Evolutionary conservation across 1,140 invertebrate species (phyloP).

Genomic region (Saccostrea glomerata): DNA sequence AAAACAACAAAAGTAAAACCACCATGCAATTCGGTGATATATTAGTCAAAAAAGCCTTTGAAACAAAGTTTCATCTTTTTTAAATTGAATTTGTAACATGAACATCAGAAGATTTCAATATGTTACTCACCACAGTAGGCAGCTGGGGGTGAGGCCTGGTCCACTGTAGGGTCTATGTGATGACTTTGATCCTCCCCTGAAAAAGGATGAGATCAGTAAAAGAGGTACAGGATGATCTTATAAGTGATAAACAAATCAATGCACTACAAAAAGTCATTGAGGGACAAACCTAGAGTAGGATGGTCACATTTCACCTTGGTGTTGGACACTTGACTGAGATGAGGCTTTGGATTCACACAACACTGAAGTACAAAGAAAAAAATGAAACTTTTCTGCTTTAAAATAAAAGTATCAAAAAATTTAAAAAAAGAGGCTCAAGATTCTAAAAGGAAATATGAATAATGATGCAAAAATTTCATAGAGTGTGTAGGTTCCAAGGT

Average conservation of each 20-base stretch:
- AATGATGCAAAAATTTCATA: too few species aligned
- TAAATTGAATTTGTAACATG: too few species aligned
- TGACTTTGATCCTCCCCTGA: neutral
- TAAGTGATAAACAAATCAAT: too few species aligned
- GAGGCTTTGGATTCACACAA: slow-evolving; percentile 65
- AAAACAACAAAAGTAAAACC: neutral
- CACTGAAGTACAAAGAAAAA: slow-evolving; percentile 56
- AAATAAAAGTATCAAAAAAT: too few species aligned
- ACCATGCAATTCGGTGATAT: neutral
- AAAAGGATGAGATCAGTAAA: neutral
- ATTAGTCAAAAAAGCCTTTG: too few species aligned
- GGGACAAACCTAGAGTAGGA: slow-evolving; percentile 55
- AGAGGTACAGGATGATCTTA: too few species aligned
- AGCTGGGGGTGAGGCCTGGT: neutral
- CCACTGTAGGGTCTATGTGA: slow-evolving; percentile 1
- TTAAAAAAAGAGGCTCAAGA: too few species aligned
- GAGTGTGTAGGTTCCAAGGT: too few species aligned
- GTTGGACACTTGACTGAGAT: slow-evolving; percentile 45
- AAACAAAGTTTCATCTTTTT: too few species aligned
- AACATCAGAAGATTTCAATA: neutral
- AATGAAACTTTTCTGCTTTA: too few species aligned
- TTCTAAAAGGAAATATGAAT: too few species aligned
- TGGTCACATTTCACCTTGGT: slow-evolving; percentile 56
- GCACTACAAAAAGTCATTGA: too few species aligned
- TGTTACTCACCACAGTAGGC: neutral